Evolutionary conservation across 1,140 invertebrate species (phyloP).

Genomic region (Mactra quadrangularis): DNA sequence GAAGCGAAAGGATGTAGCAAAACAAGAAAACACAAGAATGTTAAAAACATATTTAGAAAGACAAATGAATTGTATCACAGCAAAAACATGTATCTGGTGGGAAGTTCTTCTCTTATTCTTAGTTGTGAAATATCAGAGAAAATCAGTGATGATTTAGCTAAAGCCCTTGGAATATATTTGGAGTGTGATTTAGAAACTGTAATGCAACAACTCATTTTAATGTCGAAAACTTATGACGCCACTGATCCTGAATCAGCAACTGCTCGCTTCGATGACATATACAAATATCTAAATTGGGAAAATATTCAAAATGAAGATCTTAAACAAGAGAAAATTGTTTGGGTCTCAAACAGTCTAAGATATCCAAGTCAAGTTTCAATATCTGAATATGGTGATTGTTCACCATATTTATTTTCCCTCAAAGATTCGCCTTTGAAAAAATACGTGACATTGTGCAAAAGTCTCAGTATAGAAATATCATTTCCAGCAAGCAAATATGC

Average conservation of each 20-base stretch:
- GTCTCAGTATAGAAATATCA: constrained; percentile 51
- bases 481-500: constrained; percentile 21
- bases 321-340: background rate
- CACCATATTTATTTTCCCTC: constrained; percentile 65
- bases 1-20: background rate
- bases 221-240: too few species aligned
- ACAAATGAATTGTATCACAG: background rate
- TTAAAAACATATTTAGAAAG: background rate
- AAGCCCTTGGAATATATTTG: too few species aligned
- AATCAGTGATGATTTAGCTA: too few species aligned
- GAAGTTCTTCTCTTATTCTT: constrained; percentile 5
- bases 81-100: background rate
- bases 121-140: background rate
- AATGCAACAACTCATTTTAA: too few species aligned
- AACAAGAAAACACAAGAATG: background rate
- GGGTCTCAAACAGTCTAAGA: constrained; percentile 37
- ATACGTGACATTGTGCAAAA: constrained; percentile 30
- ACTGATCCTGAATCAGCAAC: too few species aligned
- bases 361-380: constrained; percentile 53
- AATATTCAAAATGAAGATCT: background rate
- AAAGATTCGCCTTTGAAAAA: background rate
- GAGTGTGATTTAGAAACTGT: too few species aligned
- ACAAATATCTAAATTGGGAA: too few species aligned
- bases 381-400: constrained; percentile 46
- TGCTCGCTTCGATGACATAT: too few species aligned